A percentile compares a stretch with the other conserved stretches of the same genome.
These are phyloP conservation scores for Anolis apletophallus DNA, from an alignment of 2,797 vertebrate genomes.

Conservation along the genomic window DNA sequence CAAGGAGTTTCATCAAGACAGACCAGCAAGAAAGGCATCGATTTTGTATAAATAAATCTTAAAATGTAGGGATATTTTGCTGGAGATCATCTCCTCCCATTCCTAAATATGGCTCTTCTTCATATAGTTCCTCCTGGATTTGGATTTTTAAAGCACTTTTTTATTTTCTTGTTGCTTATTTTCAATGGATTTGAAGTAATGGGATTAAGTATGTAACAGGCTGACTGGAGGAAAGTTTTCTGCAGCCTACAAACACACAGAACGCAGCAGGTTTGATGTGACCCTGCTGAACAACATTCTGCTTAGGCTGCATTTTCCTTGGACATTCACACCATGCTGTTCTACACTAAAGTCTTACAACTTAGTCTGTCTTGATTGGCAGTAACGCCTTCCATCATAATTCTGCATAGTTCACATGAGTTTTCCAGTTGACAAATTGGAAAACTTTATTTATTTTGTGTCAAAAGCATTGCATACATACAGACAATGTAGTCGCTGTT, in stretches of 20 bases:
- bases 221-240: background rate
- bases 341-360: background rate
- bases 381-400: background rate
- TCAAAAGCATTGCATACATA: too few species aligned
- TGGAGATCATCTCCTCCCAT: slow-evolving; percentile 1
- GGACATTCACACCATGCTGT: background rate
- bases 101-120: slow-evolving; percentile 21
- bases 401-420: background rate
- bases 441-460: too few species aligned
- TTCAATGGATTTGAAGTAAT: slow-evolving; percentile 30
- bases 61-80: slow-evolving; percentile 20
- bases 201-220: background rate
- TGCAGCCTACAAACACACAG: slow-evolving; percentile 5
- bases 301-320: background rate
- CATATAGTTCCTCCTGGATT: slow-evolving; percentile 16
- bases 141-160: background rate
- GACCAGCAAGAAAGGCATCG: background rate
- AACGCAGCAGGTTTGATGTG: background rate
- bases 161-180: slow-evolving; percentile 32
- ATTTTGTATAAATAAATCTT: slow-evolving; percentile 8
- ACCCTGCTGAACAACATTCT: background rate
- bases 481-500: too few species aligned
- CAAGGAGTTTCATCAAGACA: background rate
- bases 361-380: background rate
- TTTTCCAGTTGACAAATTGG: background rate